Conservation (phyloP, 2,113 vertebrate species). For the Crotalus tigris region DNA sequence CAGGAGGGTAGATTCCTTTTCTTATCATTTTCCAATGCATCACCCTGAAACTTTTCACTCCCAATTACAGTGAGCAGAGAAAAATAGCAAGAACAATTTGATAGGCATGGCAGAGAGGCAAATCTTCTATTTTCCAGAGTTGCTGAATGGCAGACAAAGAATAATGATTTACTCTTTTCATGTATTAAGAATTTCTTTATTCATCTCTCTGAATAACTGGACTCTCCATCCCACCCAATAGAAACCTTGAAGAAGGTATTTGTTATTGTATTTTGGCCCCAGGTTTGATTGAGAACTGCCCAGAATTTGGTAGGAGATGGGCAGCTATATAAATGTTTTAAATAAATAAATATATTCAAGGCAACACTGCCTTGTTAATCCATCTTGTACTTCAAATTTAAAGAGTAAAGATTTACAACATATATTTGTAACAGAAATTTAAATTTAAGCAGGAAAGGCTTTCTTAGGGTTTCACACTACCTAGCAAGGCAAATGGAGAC, state of each 20-base stretch:
- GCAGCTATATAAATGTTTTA: background rate
- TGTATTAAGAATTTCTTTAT: background rate
- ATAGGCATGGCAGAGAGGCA: background rate
- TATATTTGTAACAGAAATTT: background rate
- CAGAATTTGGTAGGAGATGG: background rate
- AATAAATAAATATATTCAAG: background rate
- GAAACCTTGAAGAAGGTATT: background rate
- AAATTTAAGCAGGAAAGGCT: background rate
- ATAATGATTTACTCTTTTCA: background rate
- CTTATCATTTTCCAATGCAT: background rate
- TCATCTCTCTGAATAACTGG: background rate
- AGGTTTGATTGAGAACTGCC: background rate
- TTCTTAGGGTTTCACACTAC: background rate
- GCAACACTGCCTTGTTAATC: background rate
- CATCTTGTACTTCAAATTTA: background rate
- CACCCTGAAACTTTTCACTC: background rate
- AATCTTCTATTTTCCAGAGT: background rate
- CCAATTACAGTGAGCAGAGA: background rate
- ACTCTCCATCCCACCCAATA: background rate
- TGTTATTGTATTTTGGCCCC: background rate
- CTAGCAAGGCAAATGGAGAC: background rate
- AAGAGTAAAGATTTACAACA: background rate
- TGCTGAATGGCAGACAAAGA: background rate
- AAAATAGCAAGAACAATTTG: background rate
- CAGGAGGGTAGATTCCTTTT: background rate